A percentile compares a stretch with the other conserved stretches of the same genome.
phyloP scores from a whole-genome alignment of 2,797 vertebrate genomes.

The Eleutherodactylus coqui region DNA sequence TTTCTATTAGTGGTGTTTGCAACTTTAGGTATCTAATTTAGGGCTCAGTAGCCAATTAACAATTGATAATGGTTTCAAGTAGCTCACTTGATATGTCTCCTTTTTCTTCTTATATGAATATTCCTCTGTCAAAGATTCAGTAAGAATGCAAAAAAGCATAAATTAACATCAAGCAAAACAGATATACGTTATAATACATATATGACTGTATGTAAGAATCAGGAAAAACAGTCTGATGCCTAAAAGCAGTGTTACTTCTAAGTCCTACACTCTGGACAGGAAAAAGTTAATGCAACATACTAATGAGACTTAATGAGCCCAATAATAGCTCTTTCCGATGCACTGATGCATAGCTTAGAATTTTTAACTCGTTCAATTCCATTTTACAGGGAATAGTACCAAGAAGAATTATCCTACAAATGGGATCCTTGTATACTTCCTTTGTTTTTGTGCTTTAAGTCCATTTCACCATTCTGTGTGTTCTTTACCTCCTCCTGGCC shows the following conservation, averaged over 20 bases:
- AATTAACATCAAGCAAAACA: background rate
- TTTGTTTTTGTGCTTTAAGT: background rate
- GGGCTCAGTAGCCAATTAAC: conserved; percentile 89
- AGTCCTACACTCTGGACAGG: no score
- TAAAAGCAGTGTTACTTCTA: background rate
- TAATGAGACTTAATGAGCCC: no score
- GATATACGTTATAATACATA: background rate
- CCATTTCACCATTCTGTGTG: background rate
- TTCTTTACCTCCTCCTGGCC: no score
- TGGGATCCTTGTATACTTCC: background rate
- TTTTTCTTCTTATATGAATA: conserved; percentile 56
- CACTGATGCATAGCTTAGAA: no score
- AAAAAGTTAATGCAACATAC: no score
- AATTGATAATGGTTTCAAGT: conserved; percentile 91
- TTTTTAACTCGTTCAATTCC: no score
- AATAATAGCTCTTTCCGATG: no score
- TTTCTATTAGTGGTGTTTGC: conserved; percentile 73
- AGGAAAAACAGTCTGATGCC: background rate
- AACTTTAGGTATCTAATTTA: conserved; percentile 82
- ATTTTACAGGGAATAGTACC: no score
- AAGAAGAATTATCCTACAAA: background rate
- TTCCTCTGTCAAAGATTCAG: conserved; percentile 65
- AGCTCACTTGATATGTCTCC: conserved; percentile 81
- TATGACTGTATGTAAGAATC: no score
- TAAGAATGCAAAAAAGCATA: conserved; percentile 60